Conservation (phyloP, 2,888 invertebrate genomes). For the Hydriomena furcata region DNA sequence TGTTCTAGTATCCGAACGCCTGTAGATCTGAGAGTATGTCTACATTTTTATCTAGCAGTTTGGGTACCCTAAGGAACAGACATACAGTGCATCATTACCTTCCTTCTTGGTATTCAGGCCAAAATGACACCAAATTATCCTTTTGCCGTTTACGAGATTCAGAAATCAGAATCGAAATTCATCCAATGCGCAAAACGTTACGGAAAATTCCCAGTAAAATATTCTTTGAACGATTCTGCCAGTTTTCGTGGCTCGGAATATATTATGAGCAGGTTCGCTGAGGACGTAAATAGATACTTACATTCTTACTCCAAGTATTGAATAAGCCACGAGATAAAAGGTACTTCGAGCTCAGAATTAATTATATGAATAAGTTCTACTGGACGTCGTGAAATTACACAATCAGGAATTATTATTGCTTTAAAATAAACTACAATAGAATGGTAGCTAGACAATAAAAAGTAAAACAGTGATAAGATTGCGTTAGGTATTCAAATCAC, state of each 20-base stretch:
- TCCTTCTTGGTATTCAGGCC: too few relatives aligned
- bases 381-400: too few relatives aligned
- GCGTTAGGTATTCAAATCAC: not conserved
- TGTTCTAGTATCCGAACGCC: too few relatives aligned
- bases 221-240: constrained; percentile 6
- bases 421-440: too few relatives aligned
- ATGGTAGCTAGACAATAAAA: too few relatives aligned
- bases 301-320: constrained; percentile 12
- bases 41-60: too few relatives aligned
- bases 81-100: too few relatives aligned
- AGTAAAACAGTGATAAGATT: too few relatives aligned
- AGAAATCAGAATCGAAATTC: not conserved
- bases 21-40: too few relatives aligned
- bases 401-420: too few relatives aligned
- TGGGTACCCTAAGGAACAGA: too few relatives aligned
- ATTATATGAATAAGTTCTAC: too few relatives aligned
- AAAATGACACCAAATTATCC: not conserved
- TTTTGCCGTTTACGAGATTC: not conserved
- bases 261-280: constrained; percentile 27
- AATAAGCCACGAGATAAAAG: constrained; percentile 2
- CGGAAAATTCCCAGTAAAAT: constrained; percentile 12
- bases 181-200: not conserved
- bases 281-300: constrained; percentile 20
- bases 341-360: constrained; percentile 4
- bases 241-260: constrained; percentile 36